These are phyloP conservation scores for Uria lomvia DNA, from an alignment of 2,113 vertebrate species.

Conservation along the genomic window DNA sequence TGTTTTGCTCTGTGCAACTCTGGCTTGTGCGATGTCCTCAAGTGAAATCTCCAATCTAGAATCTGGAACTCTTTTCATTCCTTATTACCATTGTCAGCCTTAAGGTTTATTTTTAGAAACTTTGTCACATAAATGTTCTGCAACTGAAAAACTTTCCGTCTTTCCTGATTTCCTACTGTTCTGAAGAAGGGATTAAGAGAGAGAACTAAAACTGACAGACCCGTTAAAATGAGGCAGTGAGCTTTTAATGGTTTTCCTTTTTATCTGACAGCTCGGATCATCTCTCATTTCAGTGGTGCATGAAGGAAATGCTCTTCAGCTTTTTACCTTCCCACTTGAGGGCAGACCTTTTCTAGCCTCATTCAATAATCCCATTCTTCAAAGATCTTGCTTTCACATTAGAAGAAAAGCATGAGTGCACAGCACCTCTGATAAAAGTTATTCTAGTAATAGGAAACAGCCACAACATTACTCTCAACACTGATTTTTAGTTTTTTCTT, in stretches of 20 bases:
- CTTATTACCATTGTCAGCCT: conserved; percentile 27
- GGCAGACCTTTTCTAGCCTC: background rate
- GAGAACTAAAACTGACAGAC: conserved; percentile 47
- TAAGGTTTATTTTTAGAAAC: conserved; percentile 40
- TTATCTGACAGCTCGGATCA: conserved; percentile 57
- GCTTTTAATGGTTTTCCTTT: conserved; percentile 56
- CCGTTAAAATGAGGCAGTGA: conserved; percentile 55
- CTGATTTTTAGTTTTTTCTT: background rate
- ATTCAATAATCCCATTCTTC: background rate
- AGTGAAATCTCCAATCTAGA: background rate
- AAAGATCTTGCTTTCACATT: background rate
- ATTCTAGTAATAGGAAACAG: background rate
- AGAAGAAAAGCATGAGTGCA: background rate
- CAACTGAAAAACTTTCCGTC: conserved; percentile 47
- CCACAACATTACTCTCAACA: background rate
- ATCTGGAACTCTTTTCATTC: background rate
- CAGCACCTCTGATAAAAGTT: background rate
- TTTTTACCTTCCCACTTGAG: conserved; percentile 25
- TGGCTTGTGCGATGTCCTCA: background rate
- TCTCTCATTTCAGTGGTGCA: conserved; percentile 47
- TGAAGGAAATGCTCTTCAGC: conserved; percentile 49
- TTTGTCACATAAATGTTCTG: conserved; percentile 59
- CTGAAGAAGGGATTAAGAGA: conserved; percentile 61
- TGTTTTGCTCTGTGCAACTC: background rate
- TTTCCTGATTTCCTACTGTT: conserved; percentile 49